These are phyloP conservation scores for Struthio camelus DNA, from an alignment of 2,113 vertebrate genomes.

Conservation along the genomic window DNA sequence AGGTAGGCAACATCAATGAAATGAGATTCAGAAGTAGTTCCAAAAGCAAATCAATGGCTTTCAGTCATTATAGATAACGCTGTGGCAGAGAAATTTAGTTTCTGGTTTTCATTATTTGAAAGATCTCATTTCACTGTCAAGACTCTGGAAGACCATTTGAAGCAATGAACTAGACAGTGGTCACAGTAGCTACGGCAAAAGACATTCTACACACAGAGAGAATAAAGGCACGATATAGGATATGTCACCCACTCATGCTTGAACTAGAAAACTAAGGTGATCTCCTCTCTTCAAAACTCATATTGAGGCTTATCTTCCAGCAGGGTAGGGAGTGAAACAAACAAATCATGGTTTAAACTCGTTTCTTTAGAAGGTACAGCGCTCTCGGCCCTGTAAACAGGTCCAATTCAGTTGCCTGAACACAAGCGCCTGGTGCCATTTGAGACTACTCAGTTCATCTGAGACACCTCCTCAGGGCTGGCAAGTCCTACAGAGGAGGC, in stretches of 20 bases:
- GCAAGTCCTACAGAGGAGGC: background rate
- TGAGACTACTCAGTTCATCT: accelerated
- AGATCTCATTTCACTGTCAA: constrained; percentile 13
- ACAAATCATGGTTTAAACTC: background rate
- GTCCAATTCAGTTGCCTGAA: background rate
- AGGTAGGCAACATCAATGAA: background rate
- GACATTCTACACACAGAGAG: background rate
- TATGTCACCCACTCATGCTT: background rate
- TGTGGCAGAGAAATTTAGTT: background rate
- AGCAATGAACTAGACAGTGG: background rate
- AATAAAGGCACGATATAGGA: background rate
- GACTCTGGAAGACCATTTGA: constrained; percentile 18
- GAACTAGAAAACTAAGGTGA: background rate
- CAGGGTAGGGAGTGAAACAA: background rate
- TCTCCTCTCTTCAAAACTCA: background rate
- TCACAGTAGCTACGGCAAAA: background rate
- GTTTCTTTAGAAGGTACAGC: background rate
- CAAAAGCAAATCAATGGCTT: constrained; percentile 15
- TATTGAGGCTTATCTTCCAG: background rate
- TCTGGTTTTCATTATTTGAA: constrained; percentile 33
- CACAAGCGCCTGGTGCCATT: background rate
- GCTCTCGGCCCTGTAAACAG: background rate
- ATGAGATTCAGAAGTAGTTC: constrained; percentile 5
- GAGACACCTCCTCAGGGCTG: background rate
- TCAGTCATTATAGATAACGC: background rate